Evolutionary conservation across 2,113 vertebrate species (phyloP).

Genomic region (human): DNA sequence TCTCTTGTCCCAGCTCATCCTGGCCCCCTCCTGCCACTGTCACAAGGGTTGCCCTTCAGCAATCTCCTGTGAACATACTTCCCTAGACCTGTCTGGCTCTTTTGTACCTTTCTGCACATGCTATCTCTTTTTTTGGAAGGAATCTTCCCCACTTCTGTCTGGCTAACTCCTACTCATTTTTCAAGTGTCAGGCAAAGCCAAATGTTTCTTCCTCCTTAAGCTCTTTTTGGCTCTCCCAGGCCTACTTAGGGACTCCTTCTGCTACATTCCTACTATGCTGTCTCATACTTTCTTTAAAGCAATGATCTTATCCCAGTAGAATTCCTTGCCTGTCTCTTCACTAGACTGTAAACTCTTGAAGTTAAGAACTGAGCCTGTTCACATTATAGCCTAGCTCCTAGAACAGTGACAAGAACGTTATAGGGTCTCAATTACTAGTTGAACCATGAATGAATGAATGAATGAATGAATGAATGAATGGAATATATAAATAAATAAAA

Average conservation of each 20-base stretch:
- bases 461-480: no score
- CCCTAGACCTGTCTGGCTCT: not conserved
- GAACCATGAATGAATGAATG: not conserved
- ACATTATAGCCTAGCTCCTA: not conserved
- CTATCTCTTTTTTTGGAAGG: not conserved
- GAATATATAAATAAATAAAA: no score
- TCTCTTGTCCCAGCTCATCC: no score
- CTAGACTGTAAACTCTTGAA: not conserved
- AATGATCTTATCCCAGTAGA: not conserved
- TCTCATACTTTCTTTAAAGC: not conserved
- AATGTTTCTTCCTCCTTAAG: not conserved
- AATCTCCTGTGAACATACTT: not conserved
- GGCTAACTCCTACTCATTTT: not conserved
- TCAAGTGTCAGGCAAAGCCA: not conserved
- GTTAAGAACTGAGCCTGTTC: not conserved
- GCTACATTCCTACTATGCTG: not conserved
- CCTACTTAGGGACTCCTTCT: not conserved
- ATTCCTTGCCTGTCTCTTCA: not conserved
- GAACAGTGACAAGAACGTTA: not conserved
- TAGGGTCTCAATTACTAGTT: not conserved
- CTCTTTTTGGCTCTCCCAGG: not conserved
- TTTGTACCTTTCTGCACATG: not conserved
- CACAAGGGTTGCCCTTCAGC: not conserved
- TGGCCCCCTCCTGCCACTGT: not conserved
- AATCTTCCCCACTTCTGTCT: not conserved